A percentile compares a stretch with the other conserved stretches of the same genome.
These are phyloP conservation scores for Protaetia brevitarsis DNA, from an alignment of 1,140 invertebrate genomes.

Conservation along the genomic window DNA sequence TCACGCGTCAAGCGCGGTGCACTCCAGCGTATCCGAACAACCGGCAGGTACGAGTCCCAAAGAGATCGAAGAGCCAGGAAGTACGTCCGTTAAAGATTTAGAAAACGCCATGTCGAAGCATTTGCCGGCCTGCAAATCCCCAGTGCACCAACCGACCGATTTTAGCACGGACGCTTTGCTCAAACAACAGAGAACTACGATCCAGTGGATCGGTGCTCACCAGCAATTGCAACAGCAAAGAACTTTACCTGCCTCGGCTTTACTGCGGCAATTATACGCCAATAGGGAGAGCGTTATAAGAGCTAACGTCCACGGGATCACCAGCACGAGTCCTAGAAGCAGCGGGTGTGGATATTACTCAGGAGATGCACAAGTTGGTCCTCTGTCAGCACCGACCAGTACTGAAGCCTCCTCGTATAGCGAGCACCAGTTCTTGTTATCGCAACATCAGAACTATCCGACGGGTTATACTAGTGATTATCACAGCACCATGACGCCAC, in stretches of 20 bases:
- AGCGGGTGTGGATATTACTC: constrained; percentile 46
- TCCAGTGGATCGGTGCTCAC: constrained; percentile 90
- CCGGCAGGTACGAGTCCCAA: constrained; percentile 52
- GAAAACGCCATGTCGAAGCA: constrained; percentile 97
- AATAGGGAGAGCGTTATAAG: constrained; percentile 92
- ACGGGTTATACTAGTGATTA: constrained; percentile 73
- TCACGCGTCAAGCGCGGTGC: constrained; percentile 48
- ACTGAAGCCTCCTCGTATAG: constrained; percentile 72
- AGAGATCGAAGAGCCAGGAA: constrained; percentile 40
- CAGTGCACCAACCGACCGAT: constrained; percentile 70
- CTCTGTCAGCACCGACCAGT: constrained; percentile 81
- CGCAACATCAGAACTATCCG: constrained; percentile 58
- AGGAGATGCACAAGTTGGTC: constrained; percentile 55
- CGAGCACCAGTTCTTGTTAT: constrained; percentile 65
- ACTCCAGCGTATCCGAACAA: constrained; percentile 47
- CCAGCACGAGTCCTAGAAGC: constrained; percentile 52
- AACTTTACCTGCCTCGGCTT: constrained; percentile 73
- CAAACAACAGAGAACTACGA: constrained; percentile 81
- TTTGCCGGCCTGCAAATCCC: constrained; percentile 67
- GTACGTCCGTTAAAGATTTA: constrained; percentile 80
- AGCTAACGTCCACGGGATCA: constrained; percentile 77
- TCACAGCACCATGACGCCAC: constrained; percentile 91
- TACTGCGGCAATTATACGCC: constrained; percentile 85
- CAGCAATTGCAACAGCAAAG: constrained; percentile 58
- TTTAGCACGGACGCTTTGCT: constrained; percentile 83